Evolutionary conservation across 2,888 invertebrate species (phyloP), one percentile per base, ranked within the genome.

Genomic region (Catonia carolina): DNA sequence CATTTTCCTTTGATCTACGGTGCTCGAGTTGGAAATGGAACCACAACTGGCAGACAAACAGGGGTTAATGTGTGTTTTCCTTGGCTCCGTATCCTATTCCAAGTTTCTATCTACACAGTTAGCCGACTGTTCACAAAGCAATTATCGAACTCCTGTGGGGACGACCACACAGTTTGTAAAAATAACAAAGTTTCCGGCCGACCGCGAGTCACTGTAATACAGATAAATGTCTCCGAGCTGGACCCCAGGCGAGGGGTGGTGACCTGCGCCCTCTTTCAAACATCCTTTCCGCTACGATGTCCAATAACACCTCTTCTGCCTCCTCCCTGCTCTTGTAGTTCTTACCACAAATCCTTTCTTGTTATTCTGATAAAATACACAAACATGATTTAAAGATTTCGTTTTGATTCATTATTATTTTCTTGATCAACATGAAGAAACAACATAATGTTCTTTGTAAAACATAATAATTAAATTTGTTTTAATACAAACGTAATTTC

Each of bases 121-220:
- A n/a, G n/a, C n/a, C n/a, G n/a, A n/a, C n/a, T 18, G 42, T 18
- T 45, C 45, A 45, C 45, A 45, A 45, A 45, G 45, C 45, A 45
- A 45, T 45, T 45, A 45, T 45, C 22, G 45, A 27, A 14, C 12
- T 18, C 42, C 10, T 18, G 8, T 6, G 27, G 27, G 27, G 18
- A 22, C n/a, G 42, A 3, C 22, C 41, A 10, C n/a, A n/a, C 45
- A 23, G 23, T 45, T 45, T 45, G 45, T 45, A 45, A 45, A 45
- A 45, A 45, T 45, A 45, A 45, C 45, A 45, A 45, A 45, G 45
- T 45, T 45, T 45, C 45, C 27, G 27, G 14, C 45, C 45, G 27
- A 22, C 27, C 27, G 27, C 27, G 45, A 45, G 45, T 45, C 45
- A 23, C 45, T 45, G 45, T 45, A 45, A 45, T 45, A 45, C 27